phyloP scores from a whole-genome alignment of 2,113 vertebrate species.

The Sitta europaea region DNA sequence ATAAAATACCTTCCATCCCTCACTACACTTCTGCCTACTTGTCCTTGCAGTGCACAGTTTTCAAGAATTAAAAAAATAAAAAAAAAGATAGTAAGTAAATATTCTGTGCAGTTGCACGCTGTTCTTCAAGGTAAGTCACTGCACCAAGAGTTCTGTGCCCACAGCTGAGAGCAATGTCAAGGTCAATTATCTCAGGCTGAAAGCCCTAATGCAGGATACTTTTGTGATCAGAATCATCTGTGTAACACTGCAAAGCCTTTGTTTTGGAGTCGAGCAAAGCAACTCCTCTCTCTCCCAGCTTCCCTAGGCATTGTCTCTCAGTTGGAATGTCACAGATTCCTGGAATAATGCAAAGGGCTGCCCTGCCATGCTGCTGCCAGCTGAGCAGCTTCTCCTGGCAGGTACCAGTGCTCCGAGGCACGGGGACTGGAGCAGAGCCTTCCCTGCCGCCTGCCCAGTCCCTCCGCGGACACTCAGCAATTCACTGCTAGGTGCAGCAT shows the following conservation, averaged over 20 bases:
- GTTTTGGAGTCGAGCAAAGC: slow-evolving; percentile 54
- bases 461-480: background rate
- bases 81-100: slow-evolving; percentile 54
- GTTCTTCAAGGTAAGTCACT: slow-evolving; percentile 61
- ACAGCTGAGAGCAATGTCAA: slow-evolving; percentile 67
- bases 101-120: slow-evolving; percentile 23
- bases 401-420: background rate
- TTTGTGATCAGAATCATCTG: slow-evolving; percentile 62
- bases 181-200: slow-evolving; percentile 71
- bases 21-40: slow-evolving; percentile 19
- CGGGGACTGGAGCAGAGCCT: background rate
- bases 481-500: background rate
- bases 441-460: background rate
- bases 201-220: slow-evolving; percentile 64
- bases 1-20: slow-evolving; percentile 13
- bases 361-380: background rate
- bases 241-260: slow-evolving; percentile 42
- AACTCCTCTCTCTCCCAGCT: slow-evolving; percentile 27
- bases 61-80: slow-evolving; percentile 18
- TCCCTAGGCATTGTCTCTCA: background rate
- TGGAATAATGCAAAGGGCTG: background rate
- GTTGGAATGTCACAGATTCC: background rate
- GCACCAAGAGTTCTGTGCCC: slow-evolving; percentile 56
- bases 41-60: slow-evolving; percentile 44
- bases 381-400: background rate